Evolutionary conservation across 2,888 invertebrate genomes (phyloP).

Genomic region (Lottia scabra): DNA sequence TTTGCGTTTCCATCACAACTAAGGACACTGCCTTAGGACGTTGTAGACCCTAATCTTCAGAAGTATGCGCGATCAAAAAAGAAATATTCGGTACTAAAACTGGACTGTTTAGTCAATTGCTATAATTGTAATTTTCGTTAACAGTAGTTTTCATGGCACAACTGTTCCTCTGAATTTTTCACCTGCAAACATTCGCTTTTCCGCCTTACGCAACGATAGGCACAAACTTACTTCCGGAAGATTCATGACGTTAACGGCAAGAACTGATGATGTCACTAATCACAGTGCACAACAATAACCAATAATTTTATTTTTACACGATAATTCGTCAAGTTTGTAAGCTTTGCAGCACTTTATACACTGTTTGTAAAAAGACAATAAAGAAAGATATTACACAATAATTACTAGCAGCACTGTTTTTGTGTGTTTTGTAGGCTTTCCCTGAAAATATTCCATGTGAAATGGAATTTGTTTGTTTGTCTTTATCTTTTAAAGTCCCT

Average conservation of each 20-base stretch:
- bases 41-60: too few species aligned
- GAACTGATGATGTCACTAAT: constrained; percentile 3
- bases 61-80: too few species aligned
- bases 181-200: too few species aligned
- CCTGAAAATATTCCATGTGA: constrained; percentile 1
- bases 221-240: too few species aligned
- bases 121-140: too few species aligned
- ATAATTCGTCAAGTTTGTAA: not conserved
- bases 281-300: not conserved
- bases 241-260: not conserved
- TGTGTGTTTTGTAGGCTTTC: not conserved
- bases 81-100: too few species aligned
- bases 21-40: too few species aligned
- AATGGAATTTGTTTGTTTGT: not conserved
- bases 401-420: not conserved
- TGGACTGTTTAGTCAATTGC: too few species aligned
- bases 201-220: too few species aligned
- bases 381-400: not conserved
- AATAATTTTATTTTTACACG: not conserved
- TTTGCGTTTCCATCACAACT: too few species aligned
- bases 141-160: too few species aligned
- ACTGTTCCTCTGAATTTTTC: too few species aligned
- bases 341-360: not conserved
- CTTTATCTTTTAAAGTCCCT: not conserved
- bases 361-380: not conserved